Percentiles rank a stretch among this genome's conserved stretches.
phyloP scores from a whole-genome alignment of 2,888 invertebrate species.

The Sinhomidia bicolor region DNA sequence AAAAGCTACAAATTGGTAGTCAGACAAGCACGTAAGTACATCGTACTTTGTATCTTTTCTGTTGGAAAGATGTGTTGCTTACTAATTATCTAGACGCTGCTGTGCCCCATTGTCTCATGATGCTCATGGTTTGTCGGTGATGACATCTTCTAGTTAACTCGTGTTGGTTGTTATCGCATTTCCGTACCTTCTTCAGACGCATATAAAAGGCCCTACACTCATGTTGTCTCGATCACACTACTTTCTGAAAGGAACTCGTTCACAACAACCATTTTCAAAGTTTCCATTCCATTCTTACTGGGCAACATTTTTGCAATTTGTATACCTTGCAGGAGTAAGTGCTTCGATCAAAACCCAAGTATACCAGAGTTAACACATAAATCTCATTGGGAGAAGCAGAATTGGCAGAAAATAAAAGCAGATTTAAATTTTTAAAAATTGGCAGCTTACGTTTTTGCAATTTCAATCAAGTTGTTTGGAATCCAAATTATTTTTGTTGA shows the following conservation, averaged over 20 bases:
- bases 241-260: slow-evolving; percentile 2
- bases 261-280: slow-evolving; percentile 1
- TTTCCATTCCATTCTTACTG: not conserved
- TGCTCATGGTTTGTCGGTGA: not conserved
- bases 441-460: too few species aligned
- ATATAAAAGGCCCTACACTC: slow-evolving; percentile 38
- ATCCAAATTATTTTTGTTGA: too few species aligned
- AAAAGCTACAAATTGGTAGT: slow-evolving; percentile 26
- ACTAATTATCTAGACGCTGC: slow-evolving; percentile 60
- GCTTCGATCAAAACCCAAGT: too few species aligned
- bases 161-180: not conserved
- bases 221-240: slow-evolving; percentile 20
- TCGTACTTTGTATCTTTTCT: slow-evolving; percentile 12
- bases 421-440: too few species aligned
- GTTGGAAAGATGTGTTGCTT: slow-evolving; percentile 46
- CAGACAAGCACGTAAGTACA: slow-evolving; percentile 18
- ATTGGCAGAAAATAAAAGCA: too few species aligned
- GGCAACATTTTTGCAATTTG: not conserved
- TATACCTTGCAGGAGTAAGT: too few species aligned
- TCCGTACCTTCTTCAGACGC: not conserved
- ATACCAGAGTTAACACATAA: too few species aligned
- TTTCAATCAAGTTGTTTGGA: not conserved
- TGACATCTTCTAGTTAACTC: slow-evolving; percentile 20
- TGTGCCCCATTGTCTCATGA: too few species aligned
- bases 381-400: too few species aligned